phyloP scores from a whole-genome alignment of 2,888 invertebrate species.

The Drosophila neonasuta region DNA sequence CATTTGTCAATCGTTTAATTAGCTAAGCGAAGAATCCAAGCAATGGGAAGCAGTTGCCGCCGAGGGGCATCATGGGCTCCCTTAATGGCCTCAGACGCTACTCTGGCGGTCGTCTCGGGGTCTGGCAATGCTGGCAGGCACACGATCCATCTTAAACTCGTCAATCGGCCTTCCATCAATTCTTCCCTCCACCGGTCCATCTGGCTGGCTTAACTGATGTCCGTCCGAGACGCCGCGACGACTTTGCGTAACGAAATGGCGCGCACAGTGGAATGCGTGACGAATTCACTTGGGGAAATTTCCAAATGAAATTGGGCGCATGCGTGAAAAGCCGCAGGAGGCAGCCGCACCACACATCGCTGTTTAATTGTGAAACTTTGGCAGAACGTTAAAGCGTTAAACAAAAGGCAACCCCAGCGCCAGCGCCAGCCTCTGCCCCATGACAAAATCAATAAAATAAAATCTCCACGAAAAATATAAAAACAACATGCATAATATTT shows the following conservation, averaged over 20 bases:
- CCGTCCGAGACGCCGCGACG: constrained; percentile 21
- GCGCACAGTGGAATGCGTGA: constrained; percentile 65
- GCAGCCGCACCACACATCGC: constrained; percentile 51
- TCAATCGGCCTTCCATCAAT: constrained; percentile 20
- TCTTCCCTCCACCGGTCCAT: neutral
- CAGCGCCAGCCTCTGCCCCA: constrained; percentile 35
- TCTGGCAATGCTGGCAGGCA: constrained; percentile 25
- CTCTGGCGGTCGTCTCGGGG: constrained; percentile 52
- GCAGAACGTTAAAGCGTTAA: constrained; percentile 19
- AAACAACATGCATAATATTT: constrained; percentile 26
- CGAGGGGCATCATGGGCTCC: constrained; percentile 43
- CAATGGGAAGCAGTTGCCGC: constrained; percentile 24
- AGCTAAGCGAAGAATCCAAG: constrained; percentile 30
- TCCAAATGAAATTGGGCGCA: constrained; percentile 59
- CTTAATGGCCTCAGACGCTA: constrained; percentile 34
- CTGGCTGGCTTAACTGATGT: neutral
- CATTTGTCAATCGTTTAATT: constrained; percentile 73
- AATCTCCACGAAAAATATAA: constrained; percentile 21
- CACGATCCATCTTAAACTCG: constrained; percentile 52
- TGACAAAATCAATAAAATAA: constrained; percentile 60
- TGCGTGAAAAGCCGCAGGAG: constrained; percentile 72
- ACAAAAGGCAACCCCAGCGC: constrained; percentile 40
- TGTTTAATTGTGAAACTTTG: constrained; percentile 38
- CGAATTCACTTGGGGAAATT: constrained; percentile 55
- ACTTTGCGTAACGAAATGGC: constrained; percentile 66